These are phyloP conservation scores for Hucho hucho DNA, from an alignment of 2,113 vertebrate species.

Conservation along the genomic window DNA sequence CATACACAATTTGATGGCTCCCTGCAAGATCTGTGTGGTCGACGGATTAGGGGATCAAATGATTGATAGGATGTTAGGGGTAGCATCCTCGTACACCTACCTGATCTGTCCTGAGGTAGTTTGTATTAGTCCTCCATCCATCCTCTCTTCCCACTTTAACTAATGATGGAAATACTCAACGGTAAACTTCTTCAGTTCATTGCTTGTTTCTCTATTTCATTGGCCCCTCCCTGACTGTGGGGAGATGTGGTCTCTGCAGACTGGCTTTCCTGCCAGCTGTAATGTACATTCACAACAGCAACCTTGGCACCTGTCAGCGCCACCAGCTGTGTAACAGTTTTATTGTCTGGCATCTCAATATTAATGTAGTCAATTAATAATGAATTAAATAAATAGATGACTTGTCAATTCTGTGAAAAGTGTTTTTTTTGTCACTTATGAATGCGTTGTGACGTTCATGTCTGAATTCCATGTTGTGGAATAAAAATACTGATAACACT, in stretches of 20 bases:
- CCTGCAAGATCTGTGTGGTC: background rate
- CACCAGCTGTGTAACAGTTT: conserved; percentile 36
- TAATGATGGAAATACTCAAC: background rate
- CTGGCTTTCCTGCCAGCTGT: no score
- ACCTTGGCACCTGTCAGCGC: background rate
- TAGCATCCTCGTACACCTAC: no score
- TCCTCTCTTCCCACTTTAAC: no score
- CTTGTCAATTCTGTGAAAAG: conserved; percentile 26
- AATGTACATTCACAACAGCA: background rate
- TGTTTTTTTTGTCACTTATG: conserved; percentile 28
- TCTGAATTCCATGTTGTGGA: conserved; percentile 35
- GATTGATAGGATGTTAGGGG: background rate
- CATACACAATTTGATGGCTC: background rate
- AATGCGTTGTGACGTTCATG: conserved; percentile 31
- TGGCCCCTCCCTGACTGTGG: background rate
- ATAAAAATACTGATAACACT: conserved; percentile 44
- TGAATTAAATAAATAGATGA: conserved; percentile 25
- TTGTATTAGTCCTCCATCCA: no score
- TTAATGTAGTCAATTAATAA: conserved; percentile 30
- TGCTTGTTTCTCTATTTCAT: background rate
- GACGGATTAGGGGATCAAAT: background rate
- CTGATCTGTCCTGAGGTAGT: no score
- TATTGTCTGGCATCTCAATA: conserved; percentile 20
- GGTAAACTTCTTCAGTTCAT: background rate
- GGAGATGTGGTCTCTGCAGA: no score